Percentiles rank a stretch among this genome's conserved stretches.
phyloP scores from a whole-genome alignment of 2,888 invertebrate genomes.

The Caenorhabditis sp. region DNA sequence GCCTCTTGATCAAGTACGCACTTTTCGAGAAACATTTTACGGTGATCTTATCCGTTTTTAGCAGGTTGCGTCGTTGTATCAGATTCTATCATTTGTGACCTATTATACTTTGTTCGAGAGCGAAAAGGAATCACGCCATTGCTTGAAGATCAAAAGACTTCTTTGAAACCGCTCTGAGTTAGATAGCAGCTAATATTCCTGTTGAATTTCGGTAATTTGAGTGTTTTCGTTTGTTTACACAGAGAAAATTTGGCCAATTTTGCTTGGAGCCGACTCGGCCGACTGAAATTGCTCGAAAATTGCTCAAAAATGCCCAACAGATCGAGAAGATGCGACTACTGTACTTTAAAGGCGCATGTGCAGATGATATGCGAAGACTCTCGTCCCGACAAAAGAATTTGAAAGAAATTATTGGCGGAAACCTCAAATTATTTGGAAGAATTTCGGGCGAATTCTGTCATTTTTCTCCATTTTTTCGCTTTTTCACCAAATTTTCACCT shows the following conservation, averaged over 20 bases:
- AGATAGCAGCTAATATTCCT: too few relatives aligned
- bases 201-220: background rate
- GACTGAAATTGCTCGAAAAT: background rate
- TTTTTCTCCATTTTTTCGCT: background rate
- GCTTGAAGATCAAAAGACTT: constrained; percentile 1
- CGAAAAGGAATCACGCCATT: constrained; percentile 48
- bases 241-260: constrained; percentile 10
- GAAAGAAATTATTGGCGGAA: background rate
- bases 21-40: constrained; percentile 33
- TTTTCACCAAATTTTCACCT: background rate
- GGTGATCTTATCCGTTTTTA: constrained; percentile 39
- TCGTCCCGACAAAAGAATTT: background rate
- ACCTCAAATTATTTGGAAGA: too few relatives aligned
- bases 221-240: background rate
- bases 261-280: background rate
- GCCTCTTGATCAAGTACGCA: constrained; percentile 19
- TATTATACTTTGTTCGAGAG: constrained; percentile 36
- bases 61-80: too few relatives aligned
- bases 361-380: background rate
- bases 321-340: background rate
- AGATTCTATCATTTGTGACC: constrained; percentile 28
- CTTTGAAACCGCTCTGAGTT: too few relatives aligned
- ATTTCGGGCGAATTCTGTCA: background rate
- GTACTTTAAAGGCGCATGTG: constrained; percentile 1
- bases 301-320: background rate